Conservation (phyloP, 1,140 invertebrate genomes). For the Diorhabda elongata region DNA sequence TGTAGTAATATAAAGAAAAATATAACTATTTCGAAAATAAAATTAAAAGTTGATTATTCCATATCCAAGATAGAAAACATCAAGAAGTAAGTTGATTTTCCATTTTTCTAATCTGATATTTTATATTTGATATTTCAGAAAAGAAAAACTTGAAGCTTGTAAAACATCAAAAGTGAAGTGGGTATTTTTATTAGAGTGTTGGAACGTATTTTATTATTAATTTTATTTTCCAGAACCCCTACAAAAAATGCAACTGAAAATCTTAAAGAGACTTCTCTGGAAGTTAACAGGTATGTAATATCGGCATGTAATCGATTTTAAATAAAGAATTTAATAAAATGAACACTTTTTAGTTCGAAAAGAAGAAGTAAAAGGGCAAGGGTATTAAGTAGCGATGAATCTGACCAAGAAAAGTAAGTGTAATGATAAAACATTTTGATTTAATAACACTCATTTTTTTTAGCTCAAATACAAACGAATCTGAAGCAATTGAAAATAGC, state of each 20-base stretch:
- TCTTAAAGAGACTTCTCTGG: no score
- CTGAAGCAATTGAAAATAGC: conserved; percentile 19
- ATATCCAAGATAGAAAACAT: not conserved
- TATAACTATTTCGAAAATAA: not conserved
- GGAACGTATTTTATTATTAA: not conserved
- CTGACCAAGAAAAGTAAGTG: conserved; percentile 17
- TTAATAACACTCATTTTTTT: no score
- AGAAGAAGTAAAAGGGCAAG: conserved; percentile 16
- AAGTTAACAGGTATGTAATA: not conserved
- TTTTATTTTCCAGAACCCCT: not conserved
- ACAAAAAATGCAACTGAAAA: not conserved
- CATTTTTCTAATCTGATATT: no score
- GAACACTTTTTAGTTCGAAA: not conserved
- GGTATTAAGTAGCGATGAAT: conserved; percentile 19
- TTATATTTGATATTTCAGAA: no score
- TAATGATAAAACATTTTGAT: not conserved
- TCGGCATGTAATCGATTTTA: not conserved
- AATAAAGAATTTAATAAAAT: not conserved
- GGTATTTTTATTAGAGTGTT: not conserved
- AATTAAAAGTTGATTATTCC: not conserved
- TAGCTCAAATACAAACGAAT: no score
- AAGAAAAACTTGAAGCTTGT: not conserved
- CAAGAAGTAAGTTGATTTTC: not conserved
- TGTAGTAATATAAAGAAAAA: not conserved
- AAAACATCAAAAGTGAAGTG: not conserved